Evolutionary conservation across 2,888 invertebrate genomes (phyloP).

Genomic region (Meganola albula): DNA sequence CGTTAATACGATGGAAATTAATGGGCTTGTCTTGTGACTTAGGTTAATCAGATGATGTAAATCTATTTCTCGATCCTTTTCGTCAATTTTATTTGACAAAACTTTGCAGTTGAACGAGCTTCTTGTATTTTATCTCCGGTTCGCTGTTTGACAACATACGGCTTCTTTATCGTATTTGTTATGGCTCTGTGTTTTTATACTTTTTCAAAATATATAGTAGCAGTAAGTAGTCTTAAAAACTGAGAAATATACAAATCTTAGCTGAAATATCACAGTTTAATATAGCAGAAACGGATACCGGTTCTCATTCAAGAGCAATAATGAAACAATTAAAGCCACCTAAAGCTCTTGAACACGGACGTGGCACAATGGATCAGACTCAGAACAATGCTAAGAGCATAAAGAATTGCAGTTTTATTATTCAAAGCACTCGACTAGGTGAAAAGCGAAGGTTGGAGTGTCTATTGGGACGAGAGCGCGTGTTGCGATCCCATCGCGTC

Average conservation of each 20-base stretch:
- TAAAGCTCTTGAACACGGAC: slow-evolving; percentile 44
- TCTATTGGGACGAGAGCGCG: slow-evolving; percentile 48
- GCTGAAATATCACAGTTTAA: slow-evolving; percentile 30
- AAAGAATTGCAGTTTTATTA: slow-evolving; percentile 52
- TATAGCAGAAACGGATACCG: too few species aligned
- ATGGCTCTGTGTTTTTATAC: too few species aligned
- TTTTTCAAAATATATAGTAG: too few species aligned
- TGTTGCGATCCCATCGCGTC: slow-evolving; percentile 46
- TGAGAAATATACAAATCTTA: slow-evolving; percentile 31
- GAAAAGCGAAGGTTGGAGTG: slow-evolving; percentile 48
- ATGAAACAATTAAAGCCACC: slow-evolving; percentile 47
- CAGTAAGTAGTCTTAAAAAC: slow-evolving; percentile 10
- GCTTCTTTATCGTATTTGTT: too few species aligned
- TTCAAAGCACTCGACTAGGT: slow-evolving; percentile 45
- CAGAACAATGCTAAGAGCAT: slow-evolving; percentile 40
- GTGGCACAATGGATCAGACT: slow-evolving; percentile 43
- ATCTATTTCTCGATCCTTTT: too few species aligned
- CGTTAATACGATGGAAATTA: slow-evolving; percentile 58
- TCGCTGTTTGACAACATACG: too few species aligned
- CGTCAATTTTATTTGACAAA: too few species aligned
- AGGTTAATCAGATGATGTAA: slow-evolving; percentile 34
- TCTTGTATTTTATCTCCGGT: too few species aligned
- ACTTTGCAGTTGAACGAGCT: too few species aligned
- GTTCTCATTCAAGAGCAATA: slow-evolving; percentile 45
- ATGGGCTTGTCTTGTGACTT: slow-evolving; percentile 43